A percentile compares a stretch with the other conserved stretches of the same genome.
phyloP scores from a whole-genome alignment of 2,888 invertebrate species.

The Schrankia costaestrigalis region DNA sequence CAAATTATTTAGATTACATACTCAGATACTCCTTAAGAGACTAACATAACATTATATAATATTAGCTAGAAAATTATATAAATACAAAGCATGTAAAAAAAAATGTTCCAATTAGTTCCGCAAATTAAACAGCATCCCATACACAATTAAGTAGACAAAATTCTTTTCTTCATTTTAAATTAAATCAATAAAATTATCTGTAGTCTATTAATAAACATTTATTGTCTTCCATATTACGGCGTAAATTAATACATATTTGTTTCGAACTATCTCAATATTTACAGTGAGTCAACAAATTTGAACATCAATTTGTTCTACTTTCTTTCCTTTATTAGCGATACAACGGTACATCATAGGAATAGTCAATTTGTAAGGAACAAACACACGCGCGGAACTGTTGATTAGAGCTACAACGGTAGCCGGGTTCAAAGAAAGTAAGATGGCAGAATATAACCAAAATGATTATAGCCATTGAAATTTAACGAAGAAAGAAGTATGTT shows the following conservation, averaged over 20 bases:
- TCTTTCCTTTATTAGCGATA: conserved; percentile 11
- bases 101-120: too few species aligned
- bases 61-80: neutral
- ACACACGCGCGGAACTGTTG: neutral
- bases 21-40: neutral
- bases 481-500: too few species aligned
- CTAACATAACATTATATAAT: neutral
- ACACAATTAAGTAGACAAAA: too few species aligned
- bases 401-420: too few species aligned
- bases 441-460: too few species aligned
- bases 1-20: conserved; percentile 7
- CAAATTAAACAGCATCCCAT: too few species aligned
- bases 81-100: conserved; percentile 10
- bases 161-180: too few species aligned
- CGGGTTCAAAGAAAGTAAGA: too few species aligned
- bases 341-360: conserved; percentile 8
- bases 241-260: too few species aligned
- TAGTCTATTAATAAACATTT: conserved; percentile 25
- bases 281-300: conserved; percentile 31
- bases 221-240: conserved; percentile 25
- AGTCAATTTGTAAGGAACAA: too few species aligned
- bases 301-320: conserved; percentile 24
- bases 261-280: conserved; percentile 21
- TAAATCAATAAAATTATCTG: too few species aligned
- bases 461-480: too few species aligned